Evolutionary conservation across 2,797 vertebrate genomes (phyloP), one percentile per base, ranked within the genome.

Genomic region (Decapterus maruadsi): DNA sequence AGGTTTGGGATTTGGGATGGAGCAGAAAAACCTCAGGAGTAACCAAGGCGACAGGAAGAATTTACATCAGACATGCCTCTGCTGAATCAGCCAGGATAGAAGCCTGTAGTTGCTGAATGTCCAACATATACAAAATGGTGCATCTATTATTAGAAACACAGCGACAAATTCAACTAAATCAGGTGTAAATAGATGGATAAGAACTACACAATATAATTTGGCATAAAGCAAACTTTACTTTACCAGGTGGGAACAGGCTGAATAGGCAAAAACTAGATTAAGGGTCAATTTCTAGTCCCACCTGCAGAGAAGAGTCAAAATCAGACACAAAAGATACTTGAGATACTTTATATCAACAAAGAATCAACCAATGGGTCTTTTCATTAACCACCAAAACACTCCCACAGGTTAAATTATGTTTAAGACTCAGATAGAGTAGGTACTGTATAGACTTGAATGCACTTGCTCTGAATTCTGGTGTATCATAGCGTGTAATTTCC

Each of bases 331-430:
- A 59, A 68, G 42, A 9, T 54, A 48, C 26, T 58, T 40, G 7
- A 55, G 4, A 65, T 29, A 51, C 22, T 26, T 50, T 8, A 20
- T 11, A 58, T 81, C 56, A 69, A 80, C 59, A 83, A 81, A 78
- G 40, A 77, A 66, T 80, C 65, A 57, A 54, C 67, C 79, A 38
- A 85, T 80, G 5, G 43, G 46, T 61, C 76, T 11, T 75, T 75
- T 88, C 55, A 81, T 81, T 77, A 70, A 63, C 42, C 29, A 29
- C 68, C 64, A 61, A 74, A 83, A 86, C 64, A 69, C 65, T 72
- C 72, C 76, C 65, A 54, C 45, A 62, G 51, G 77, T 68, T 19
- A 46, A 60, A 75, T 64, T 58, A 74, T 29, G 51, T 46, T 45
- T 43, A 78, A 75, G 46, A 54, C 11, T 36, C 17, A 26, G 26